Percentiles rank a stretch among this genome's conserved stretches.
These are phyloP conservation scores for Netelia melanura DNA, from an alignment of 2,888 invertebrate genomes.

Conservation along the genomic window DNA sequence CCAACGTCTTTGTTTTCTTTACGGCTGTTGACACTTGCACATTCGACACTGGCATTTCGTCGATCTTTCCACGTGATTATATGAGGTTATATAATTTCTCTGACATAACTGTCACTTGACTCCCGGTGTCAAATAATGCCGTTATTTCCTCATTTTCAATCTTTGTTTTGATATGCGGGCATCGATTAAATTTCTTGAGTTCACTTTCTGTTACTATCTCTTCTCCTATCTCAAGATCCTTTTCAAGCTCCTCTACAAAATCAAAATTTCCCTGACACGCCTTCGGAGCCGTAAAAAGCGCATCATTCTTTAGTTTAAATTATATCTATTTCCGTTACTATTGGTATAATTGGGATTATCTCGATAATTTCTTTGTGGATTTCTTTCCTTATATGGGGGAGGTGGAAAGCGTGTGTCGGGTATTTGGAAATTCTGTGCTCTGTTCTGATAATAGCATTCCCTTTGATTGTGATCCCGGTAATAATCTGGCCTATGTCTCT, in stretches of 20 bases:
- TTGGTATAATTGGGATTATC: neutral
- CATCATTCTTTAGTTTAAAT: neutral
- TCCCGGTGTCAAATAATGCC: slow-evolving; percentile 8
- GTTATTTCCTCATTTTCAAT: neutral
- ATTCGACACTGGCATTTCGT: slow-evolving; percentile 7
- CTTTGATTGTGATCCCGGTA: neutral
- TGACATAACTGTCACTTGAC: slow-evolving; percentile 10
- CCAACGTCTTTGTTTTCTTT: neutral
- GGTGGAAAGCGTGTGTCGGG: neutral
- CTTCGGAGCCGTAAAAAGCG: neutral
- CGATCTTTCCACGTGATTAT: neutral
- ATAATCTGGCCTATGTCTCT: neutral
- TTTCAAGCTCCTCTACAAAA: neutral
- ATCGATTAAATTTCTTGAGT: neutral
- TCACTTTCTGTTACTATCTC: neutral
- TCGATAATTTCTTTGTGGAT: neutral
- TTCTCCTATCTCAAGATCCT: neutral
- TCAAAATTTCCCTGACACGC: neutral
- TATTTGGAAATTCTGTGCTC: no score
- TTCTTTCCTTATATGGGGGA: neutral
- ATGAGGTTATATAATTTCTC: slow-evolving; percentile 5
- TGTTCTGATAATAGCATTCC: no score
- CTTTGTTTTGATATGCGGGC: neutral
- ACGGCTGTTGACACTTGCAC: neutral
- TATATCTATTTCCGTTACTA: neutral